phyloP scores from a whole-genome alignment of 35 echinoderm and acorn worm genomes.

The Eucidaris tribuloides region DNA sequence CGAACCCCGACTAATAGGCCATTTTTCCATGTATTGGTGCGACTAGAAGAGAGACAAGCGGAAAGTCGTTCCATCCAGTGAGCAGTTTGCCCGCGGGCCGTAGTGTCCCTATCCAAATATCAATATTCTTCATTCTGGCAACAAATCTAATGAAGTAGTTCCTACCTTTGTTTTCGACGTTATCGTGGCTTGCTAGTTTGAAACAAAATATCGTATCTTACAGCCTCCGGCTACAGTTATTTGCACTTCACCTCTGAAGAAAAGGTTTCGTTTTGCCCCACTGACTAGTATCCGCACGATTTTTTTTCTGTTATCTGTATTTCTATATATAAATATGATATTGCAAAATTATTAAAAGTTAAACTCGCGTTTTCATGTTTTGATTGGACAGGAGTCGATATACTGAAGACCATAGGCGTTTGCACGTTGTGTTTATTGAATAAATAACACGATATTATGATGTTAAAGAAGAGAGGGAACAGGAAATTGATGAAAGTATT shows the following conservation, averaged over 20 bases:
- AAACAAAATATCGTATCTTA: constrained; percentile 21
- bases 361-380: too few species aligned
- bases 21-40: too few species aligned
- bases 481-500: background rate
- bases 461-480: constrained; percentile 25
- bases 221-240: constrained; percentile 23
- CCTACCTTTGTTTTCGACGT: background rate
- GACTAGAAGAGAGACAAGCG: too few species aligned
- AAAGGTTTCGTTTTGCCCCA: background rate
- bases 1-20: too few species aligned
- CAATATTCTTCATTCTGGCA: constrained; percentile 12
- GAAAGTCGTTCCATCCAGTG: too few species aligned
- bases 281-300: too few species aligned
- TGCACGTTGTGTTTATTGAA: constrained; percentile 36
- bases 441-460: constrained; percentile 37
- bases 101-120: constrained; percentile 28
- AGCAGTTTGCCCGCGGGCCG: background rate
- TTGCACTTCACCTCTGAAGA: constrained; percentile 17
- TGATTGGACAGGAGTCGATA: constrained; percentile 27
- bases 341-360: too few species aligned
- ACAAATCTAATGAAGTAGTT: constrained; percentile 26
- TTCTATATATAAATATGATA: too few species aligned
- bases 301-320: too few species aligned
- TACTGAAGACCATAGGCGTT: constrained; percentile 15
- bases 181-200: constrained; percentile 20